Percentiles rank a stretch among this genome's conserved stretches.
Conservation (phyloP, 2,113 vertebrate species). For the Oncorhynchus mykiss region DNA sequence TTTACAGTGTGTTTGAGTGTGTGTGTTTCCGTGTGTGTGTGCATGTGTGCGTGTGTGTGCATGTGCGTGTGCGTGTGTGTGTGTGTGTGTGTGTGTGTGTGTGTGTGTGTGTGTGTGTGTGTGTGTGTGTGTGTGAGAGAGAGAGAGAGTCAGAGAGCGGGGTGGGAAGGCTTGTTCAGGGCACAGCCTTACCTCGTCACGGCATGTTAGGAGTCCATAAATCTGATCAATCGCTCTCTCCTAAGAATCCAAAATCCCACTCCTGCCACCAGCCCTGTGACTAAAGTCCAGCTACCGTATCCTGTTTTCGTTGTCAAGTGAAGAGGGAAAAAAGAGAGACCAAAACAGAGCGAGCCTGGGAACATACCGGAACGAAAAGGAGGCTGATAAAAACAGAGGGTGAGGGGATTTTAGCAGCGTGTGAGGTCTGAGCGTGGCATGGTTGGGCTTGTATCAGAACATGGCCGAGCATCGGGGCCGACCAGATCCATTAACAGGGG, state of each 20-base stretch:
- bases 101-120: slow-evolving; percentile 15
- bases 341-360: slow-evolving; percentile 37
- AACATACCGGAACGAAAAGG: slow-evolving; percentile 43
- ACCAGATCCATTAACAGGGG: slow-evolving; percentile 40
- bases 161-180: slow-evolving; percentile 36
- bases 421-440: slow-evolving; percentile 40
- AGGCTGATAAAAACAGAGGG: slow-evolving; percentile 21
- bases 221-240: slow-evolving; percentile 67
- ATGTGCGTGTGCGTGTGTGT: slow-evolving; percentile 17
- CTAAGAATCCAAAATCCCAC: slow-evolving; percentile 49
- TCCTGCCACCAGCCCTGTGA: slow-evolving; percentile 58
- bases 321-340: slow-evolving; percentile 37
- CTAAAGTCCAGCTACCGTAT: slow-evolving; percentile 64
- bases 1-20: slow-evolving; percentile 17
- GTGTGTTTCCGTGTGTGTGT: slow-evolving; percentile 1
- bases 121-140: neutral
- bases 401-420: slow-evolving; percentile 21
- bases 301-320: slow-evolving; percentile 56
- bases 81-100: neutral
- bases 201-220: slow-evolving; percentile 69
- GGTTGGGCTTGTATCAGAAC: slow-evolving; percentile 32
- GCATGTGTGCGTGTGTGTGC: slow-evolving; percentile 17
- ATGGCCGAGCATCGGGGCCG: slow-evolving; percentile 30
- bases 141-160: slow-evolving; percentile 16
- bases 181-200: slow-evolving; percentile 57